Base-by-base conservation (phyloP, 2,797 vertebrate species). In the Calcarius lapponicus region DNA sequence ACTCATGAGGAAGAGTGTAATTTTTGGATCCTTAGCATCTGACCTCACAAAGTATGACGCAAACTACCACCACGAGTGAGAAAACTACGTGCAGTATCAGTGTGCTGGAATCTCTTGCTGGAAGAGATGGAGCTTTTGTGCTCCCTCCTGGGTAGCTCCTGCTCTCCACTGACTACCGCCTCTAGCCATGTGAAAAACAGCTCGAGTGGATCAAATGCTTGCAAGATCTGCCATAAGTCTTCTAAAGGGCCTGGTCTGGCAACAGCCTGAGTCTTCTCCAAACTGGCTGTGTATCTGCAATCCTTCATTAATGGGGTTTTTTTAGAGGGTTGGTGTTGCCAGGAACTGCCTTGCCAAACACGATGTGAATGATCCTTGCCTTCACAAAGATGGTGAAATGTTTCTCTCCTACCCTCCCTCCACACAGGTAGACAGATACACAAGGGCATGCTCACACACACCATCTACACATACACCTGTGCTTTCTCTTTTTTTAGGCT, bases 1-100 rank as follows among this genome's bases (percentile, higher is more conserved):
- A 96, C 87, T 94, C 92, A 97, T 45, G 58, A 96, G 69, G 87
- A 95, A 69, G 91, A 93, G 89, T 42, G 66, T 43, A 86, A 90
- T 93, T 91, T 85, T 83, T 92, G 81, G 57, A 89, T 91, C 86
- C 84, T 86, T 87, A 90, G 57, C 57, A 80, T 82, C 81, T 96
- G 89, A 93, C 72, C 57, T 94, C 92, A 91, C 42, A 78, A 69
- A 70, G 65, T 24, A 56, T 87, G 92, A 96, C 85, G 91, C 91
- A 92, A 94, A 80, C 72, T 45, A 32, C 42, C 61, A 69, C n/a
- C 82, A 75, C 0, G 4, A 95, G 84, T 69, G 72, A 83, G 75
- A 85, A 88, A 90, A 80, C n/a, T 12, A 51, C 5, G 2, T 24
- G 48, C 19, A 24, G 11, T 57, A 74, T 58, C 54, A 87, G 60